phyloP scores from a whole-genome alignment of 2,113 vertebrate genomes.

The Sitta europaea region DNA sequence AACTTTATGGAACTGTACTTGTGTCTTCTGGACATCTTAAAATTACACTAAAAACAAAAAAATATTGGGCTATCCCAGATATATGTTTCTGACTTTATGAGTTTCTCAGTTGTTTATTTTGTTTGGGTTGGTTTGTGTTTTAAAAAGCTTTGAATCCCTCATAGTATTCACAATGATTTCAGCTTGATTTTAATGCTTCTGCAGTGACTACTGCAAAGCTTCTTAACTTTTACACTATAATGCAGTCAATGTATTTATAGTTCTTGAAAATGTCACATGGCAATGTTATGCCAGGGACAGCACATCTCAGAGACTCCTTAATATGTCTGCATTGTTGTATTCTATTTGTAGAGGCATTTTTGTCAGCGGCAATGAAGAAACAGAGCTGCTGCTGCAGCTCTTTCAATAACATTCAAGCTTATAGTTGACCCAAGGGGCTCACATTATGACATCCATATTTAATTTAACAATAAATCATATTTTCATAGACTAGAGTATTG shows the following conservation, averaged over 20 bases:
- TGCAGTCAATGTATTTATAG: conserved; percentile 59
- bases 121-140: neutral
- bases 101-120: neutral
- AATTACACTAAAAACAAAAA: neutral
- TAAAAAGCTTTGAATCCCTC: neutral
- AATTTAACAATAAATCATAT: conserved; percentile 64
- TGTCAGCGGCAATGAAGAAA: conserved; percentile 22
- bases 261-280: conserved; percentile 42
- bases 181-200: conserved; percentile 27
- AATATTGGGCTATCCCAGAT: neutral
- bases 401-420: neutral
- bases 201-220: conserved; percentile 47
- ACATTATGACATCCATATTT: conserved; percentile 43
- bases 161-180: neutral
- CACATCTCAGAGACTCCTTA: conserved; percentile 42
- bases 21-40: neutral
- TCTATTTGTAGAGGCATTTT: conserved; percentile 43
- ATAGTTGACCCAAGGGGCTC: conserved; percentile 10
- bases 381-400: neutral
- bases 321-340: conserved; percentile 37
- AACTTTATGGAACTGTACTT: conserved; percentile 23
- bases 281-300: conserved; percentile 35
- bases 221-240: conserved; percentile 51
- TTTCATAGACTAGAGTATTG: conserved; percentile 23
- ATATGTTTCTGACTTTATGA: neutral